Evolutionary conservation across 2,113 vertebrate species (phyloP).

Genomic region (Aplodontia rufa): DNA sequence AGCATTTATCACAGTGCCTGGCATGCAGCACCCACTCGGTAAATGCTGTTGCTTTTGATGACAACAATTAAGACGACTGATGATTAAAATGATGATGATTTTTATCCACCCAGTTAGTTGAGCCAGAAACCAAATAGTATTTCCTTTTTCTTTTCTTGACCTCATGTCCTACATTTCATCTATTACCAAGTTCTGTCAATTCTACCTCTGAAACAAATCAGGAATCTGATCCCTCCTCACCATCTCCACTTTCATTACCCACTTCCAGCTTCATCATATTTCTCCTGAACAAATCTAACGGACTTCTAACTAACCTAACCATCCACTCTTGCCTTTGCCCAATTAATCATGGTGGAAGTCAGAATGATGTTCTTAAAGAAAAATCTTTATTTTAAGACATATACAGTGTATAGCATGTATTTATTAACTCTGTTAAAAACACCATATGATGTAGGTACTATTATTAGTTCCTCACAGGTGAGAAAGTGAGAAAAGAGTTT

Average conservation of each 20-base stretch:
- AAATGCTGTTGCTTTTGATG: neutral
- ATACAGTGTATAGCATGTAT: neutral
- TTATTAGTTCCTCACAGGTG: neutral
- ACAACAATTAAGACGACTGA: neutral
- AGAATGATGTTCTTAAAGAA: slow-evolving; percentile 18
- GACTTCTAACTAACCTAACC: neutral
- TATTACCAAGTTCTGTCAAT: slow-evolving; percentile 17
- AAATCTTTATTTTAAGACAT: neutral
- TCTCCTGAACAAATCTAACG: neutral
- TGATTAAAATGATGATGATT: neutral
- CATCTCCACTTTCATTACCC: neutral
- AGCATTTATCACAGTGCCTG: slow-evolving; percentile 54
- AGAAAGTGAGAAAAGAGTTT: neutral
- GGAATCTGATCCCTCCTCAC: neutral
- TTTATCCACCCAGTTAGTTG: slow-evolving; percentile 26
- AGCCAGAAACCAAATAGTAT: slow-evolving; percentile 32
- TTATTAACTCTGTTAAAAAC: neutral
- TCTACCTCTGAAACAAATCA: slow-evolving; percentile 16
- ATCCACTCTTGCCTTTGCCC: neutral
- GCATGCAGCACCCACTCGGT: neutral
- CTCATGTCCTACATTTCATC: neutral
- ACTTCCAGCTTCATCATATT: neutral
- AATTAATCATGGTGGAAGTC: neutral
- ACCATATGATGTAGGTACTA: neutral
- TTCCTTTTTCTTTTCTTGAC: slow-evolving; percentile 20